Evolutionary conservation across 2,797 vertebrate genomes (phyloP).

Genomic region (Microctenopoma steveboyesi): DNA sequence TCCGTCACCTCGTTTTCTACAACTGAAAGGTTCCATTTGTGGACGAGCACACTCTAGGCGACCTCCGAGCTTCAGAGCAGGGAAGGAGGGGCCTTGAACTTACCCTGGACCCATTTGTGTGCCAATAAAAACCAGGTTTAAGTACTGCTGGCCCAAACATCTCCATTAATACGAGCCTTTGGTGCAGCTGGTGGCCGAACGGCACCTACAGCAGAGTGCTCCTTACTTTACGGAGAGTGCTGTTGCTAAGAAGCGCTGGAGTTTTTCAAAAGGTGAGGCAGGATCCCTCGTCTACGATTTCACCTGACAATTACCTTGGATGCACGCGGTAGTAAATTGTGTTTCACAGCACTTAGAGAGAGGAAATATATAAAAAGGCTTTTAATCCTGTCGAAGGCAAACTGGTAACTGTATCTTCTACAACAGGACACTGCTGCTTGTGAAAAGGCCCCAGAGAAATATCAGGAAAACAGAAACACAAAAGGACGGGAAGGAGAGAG

Average conservation of each 20-base stretch:
- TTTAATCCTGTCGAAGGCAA: conserved; percentile 31
- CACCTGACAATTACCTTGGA: conserved; percentile 64
- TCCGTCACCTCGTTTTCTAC: conserved; percentile 12
- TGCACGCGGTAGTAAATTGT: conserved; percentile 55
- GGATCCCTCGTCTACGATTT: conserved; percentile 61
- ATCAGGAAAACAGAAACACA: conserved; percentile 5
- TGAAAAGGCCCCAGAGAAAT: conserved; percentile 2
- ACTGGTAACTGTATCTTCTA: conserved; percentile 58
- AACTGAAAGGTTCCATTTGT: conserved; percentile 8
- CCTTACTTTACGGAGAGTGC: conserved; percentile 43
- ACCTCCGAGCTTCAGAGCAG: not conserved
- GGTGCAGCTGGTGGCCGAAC: conserved; percentile 50
- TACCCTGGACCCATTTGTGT: conserved; percentile 32
- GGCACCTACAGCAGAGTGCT: conserved; percentile 54
- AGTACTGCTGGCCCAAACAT: conserved; percentile 45
- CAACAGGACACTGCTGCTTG: conserved; percentile 20
- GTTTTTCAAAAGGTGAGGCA: conserved; percentile 36
- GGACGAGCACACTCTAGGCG: not conserved
- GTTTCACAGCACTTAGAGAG: conserved; percentile 63
- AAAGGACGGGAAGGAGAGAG: not conserved
- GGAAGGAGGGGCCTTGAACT: conserved; percentile 33
- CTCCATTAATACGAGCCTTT: conserved; percentile 47
- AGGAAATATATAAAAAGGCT: conserved; percentile 47
- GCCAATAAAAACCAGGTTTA: conserved; percentile 48
- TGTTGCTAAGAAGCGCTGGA: conserved; percentile 55